Percentiles rank a stretch among this genome's conserved stretches.
These are phyloP conservation scores for Bombus affinis DNA, from an alignment of 1,140 invertebrate genomes.

Conservation along the genomic window DNA sequence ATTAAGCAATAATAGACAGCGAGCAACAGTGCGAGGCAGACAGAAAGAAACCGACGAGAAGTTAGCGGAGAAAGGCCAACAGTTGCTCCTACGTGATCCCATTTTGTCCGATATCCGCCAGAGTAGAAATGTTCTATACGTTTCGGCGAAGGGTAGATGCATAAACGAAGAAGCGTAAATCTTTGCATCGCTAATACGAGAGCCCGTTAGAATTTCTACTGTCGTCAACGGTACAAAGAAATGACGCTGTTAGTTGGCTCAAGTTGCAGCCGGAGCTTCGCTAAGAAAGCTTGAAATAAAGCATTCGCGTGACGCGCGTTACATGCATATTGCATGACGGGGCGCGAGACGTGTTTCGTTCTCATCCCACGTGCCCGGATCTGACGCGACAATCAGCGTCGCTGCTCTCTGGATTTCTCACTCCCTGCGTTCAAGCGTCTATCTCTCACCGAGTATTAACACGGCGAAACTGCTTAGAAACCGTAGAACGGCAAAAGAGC, in stretches of 20 bases:
- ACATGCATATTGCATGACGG: slow-evolving; percentile 25
- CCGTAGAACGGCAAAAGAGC: too few species aligned
- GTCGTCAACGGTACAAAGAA: background rate
- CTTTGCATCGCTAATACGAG: slow-evolving; percentile 26
- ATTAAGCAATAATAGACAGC: too few species aligned
- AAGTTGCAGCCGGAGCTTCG: accelerated
- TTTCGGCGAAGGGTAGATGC: background rate
- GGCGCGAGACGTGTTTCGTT: background rate
- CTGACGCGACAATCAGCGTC: background rate
- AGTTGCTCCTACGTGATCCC: background rate
- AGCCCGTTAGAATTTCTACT: background rate
- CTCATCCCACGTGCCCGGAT: background rate
- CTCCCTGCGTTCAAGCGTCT: background rate
- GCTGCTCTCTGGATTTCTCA: background rate
- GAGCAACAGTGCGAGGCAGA: too few species aligned
- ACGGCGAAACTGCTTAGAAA: background rate
- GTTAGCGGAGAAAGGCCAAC: background rate
- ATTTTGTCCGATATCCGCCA: background rate
- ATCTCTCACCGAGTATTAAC: background rate
- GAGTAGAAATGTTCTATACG: background rate
- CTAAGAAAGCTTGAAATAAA: slow-evolving; percentile 36
- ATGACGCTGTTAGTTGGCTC: background rate
- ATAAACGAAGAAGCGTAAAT: slow-evolving; percentile 38
- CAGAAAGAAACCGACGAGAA: background rate
- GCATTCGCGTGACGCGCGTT: background rate